Conservation (phyloP, 1,140 invertebrate species). For the Armadillidium nasatum region DNA sequence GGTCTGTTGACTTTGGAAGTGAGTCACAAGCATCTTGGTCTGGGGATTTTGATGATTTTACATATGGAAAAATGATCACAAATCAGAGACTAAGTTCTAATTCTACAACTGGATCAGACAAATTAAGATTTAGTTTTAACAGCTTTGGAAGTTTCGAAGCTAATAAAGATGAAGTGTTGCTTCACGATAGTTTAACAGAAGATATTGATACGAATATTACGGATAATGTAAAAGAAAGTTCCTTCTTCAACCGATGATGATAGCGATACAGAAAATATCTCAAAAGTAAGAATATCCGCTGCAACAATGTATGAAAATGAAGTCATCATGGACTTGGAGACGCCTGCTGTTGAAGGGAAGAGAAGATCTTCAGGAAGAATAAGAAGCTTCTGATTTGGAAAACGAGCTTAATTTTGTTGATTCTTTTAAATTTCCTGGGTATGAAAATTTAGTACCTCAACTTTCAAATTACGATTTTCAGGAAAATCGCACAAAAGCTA, state of each 20-base stretch:
- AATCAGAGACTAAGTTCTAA: neutral
- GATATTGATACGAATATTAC: constrained; percentile 1
- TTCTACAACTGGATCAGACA: neutral
- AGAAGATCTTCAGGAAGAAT: neutral
- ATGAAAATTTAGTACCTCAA: too few relatives aligned
- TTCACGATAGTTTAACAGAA: constrained; percentile 28
- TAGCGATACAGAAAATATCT: constrained; percentile 27
- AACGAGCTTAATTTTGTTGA: neutral
- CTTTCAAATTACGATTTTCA: too few relatives aligned
- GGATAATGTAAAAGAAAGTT: constrained; percentile 22
- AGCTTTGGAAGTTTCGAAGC: constrained; percentile 37
- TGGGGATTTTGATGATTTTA: constrained; percentile 38
- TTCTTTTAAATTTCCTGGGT: neutral
- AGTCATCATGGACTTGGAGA: constrained; percentile 37
- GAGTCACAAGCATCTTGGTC: constrained; percentile 32
- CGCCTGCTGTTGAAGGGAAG: neutral
- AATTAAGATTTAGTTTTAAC: constrained; percentile 27
- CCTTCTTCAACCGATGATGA: constrained; percentile 37
- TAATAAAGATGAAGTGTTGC: constrained; percentile 34
- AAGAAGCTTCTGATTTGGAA: neutral
- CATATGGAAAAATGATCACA: neutral
- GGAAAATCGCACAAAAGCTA: too few relatives aligned
- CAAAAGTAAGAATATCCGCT: constrained; percentile 36
- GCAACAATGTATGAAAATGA: constrained; percentile 42
- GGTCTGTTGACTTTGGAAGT: constrained; percentile 41